phyloP scores from a whole-genome alignment of 2,888 invertebrate genomes.

The Micropterix aruncella region DNA sequence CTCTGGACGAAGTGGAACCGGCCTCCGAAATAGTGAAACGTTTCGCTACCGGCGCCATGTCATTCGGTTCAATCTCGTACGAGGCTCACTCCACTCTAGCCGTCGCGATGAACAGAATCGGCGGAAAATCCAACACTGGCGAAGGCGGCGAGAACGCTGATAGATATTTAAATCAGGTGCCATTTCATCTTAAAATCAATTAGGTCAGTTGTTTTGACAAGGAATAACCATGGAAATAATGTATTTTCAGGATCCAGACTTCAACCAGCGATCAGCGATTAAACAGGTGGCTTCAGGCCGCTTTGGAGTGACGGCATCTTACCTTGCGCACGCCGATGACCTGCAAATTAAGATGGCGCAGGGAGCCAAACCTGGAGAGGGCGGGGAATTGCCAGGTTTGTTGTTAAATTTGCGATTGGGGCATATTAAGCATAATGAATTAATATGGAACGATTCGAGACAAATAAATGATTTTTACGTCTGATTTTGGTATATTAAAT shows the following conservation, averaged over 20 bases:
- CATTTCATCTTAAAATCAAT: not conserved
- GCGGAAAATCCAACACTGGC: conserved; percentile 97
- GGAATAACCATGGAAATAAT: not conserved
- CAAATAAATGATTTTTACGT: too few relatives aligned
- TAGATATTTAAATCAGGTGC: conserved; percentile 52
- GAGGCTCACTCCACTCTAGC: conserved; percentile 95
- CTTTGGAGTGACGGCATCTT: conserved; percentile 96
- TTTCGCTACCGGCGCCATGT: conserved; percentile 91
- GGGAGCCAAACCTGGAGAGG: conserved; percentile 98
- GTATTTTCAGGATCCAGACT: conserved; percentile 51
- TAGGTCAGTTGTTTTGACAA: too few relatives aligned
- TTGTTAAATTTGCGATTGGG: too few relatives aligned
- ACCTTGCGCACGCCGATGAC: conserved; percentile 95
- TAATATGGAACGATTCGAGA: too few relatives aligned
- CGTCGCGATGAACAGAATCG: conserved; percentile 93
- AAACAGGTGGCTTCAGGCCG: conserved; percentile 98
- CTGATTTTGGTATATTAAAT: too few relatives aligned
- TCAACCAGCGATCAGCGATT: conserved; percentile 84
- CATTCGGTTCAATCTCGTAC: conserved; percentile 91
- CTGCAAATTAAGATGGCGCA: conserved; percentile 99
- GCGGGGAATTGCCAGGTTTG: conserved; percentile 84
- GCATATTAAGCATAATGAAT: too few relatives aligned
- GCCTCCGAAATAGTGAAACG: conserved; percentile 92
- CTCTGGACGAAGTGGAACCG: conserved; percentile 80
- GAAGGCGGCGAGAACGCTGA: conserved; percentile 87